A percentile compares a stretch with the other conserved stretches of the same genome.
Evolutionary conservation across 2,888 invertebrate genomes (phyloP).

Genomic region (Keiferia lycopersicella): DNA sequence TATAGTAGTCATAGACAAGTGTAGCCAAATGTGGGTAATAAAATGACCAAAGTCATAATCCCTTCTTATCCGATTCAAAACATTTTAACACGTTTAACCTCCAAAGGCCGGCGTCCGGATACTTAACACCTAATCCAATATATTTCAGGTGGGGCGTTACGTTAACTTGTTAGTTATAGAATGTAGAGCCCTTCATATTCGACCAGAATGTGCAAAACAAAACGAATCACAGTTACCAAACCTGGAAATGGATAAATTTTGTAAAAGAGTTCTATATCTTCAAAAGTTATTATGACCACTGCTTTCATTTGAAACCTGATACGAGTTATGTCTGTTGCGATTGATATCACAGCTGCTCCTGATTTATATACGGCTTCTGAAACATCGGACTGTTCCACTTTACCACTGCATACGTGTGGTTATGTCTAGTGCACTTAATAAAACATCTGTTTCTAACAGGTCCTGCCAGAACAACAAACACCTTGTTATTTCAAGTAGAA

Average conservation of each 20-base stretch:
- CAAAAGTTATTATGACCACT: slow-evolving; percentile 30
- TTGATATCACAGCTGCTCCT: slow-evolving; percentile 22
- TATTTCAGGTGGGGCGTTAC: background rate
- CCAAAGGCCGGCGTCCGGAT: background rate
- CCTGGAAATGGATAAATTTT: background rate
- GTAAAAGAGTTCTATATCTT: background rate
- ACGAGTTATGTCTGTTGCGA: slow-evolving; percentile 2
- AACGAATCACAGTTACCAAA: background rate
- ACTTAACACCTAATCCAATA: slow-evolving; percentile 5
- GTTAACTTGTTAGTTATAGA: too few relatives aligned
- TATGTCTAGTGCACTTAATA: slow-evolving; percentile 6
- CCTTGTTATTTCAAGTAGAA: slow-evolving; percentile 1
- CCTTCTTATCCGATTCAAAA: slow-evolving; percentile 4
- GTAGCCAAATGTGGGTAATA: background rate
- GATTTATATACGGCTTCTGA: slow-evolving; percentile 19
- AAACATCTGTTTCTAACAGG: slow-evolving; percentile 10
- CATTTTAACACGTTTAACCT: slow-evolving; percentile 7
- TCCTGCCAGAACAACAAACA: slow-evolving; percentile 3
- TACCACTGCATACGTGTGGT: background rate
- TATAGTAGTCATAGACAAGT: background rate
- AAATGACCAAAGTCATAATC: background rate
- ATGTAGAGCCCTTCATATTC: too few relatives aligned
- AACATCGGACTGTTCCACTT: slow-evolving; percentile 14
- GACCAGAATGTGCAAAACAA: background rate
- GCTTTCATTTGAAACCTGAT: slow-evolving; percentile 20